Evolutionary conservation across 1,140 invertebrate species (phyloP).

Genomic region (Drosophila pseudoobscura): DNA sequence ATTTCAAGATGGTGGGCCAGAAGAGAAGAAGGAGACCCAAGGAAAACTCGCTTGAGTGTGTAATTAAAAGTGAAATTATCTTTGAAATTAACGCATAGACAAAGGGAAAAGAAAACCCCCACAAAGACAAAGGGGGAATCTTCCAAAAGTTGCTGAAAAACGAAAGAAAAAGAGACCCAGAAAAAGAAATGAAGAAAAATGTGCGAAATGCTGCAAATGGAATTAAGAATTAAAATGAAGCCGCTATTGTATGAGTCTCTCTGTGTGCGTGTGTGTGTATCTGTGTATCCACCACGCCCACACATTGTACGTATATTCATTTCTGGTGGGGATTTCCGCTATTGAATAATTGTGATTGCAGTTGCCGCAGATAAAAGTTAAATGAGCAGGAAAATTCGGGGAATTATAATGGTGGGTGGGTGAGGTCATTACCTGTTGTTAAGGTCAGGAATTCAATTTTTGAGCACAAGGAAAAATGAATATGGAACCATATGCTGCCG

Average conservation of each 20-base stretch:
- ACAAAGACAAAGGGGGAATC: constrained; percentile 20
- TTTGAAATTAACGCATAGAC: constrained; percentile 68
- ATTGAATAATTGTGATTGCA: constrained; percentile 80
- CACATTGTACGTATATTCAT: constrained; percentile 33
- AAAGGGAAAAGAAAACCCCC: constrained; percentile 26
- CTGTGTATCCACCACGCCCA: constrained; percentile 19
- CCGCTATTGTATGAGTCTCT: constrained; percentile 9
- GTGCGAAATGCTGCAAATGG: constrained; percentile 28
- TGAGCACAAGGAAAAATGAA: too few species aligned
- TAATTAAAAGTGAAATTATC: constrained; percentile 79
- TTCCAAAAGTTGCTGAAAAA: too few species aligned
- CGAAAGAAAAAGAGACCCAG: neutral
- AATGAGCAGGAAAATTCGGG: constrained; percentile 79
- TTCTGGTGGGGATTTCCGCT: constrained; percentile 64
- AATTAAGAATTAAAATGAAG: constrained; percentile 43
- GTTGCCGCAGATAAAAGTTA: constrained; percentile 71
- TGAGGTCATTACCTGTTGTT: constrained; percentile 12
- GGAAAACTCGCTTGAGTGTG: constrained; percentile 37
- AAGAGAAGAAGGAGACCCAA: constrained; percentile 6
- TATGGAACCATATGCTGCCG: neutral
- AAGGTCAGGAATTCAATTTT: too few species aligned
- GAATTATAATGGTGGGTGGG: constrained; percentile 36
- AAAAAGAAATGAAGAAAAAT: constrained; percentile 21
- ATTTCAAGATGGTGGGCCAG: constrained; percentile 17
- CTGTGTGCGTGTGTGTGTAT: constrained; percentile 12